Base-by-base conservation (phyloP, 2,888 invertebrate species). In the Penaeus monodon region DNA sequence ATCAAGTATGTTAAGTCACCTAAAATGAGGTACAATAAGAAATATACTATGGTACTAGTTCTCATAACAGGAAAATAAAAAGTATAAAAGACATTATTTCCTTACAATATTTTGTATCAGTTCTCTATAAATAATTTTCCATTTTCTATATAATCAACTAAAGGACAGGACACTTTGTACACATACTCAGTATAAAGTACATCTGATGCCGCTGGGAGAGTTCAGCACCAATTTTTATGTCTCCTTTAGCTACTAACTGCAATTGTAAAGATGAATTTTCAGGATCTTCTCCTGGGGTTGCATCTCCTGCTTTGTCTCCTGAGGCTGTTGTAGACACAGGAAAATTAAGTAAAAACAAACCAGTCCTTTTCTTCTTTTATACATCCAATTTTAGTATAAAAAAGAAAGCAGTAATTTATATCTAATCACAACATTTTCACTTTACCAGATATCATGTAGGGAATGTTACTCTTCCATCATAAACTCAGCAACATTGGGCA, bases 1-100 rank as follows among this genome's bases (percentile, higher is more conserved):
- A 86, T 89, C 44, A 89, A 78, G 66, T 89, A 89, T 2, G 86
- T 89, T 29, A 89, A 64, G 24, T 89, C 89, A 64, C 86, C 89
- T 89, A 81, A 70, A 70, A 70, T 70, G 29, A 68, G 29, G n/a
- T 14, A 27, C 6, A 70, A 70, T 24, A 29, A 24, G 1, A 24
- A 70, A 70, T 70, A 14, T 24, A 27, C 12, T 1, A 70, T 70
- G 3, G 70, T 22, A 24, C 57, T 57, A 57, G 57, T 14, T 20
- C 17, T 44, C 27, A 70, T 44, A 24, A 82, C 44, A 29, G 4
- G 24, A 64, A 65, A 24, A 68, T 27, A 22, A 68, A 68, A 27
- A 8, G n/a, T 68, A 29, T n/a, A 29, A 0, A 14, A 68, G 20
- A 8, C 12, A n/a, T 29, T n/a, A 29, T 14, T 27, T 12, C 68